Conservation (phyloP, 2,888 invertebrate species). For the Agrotis clavis region DNA sequence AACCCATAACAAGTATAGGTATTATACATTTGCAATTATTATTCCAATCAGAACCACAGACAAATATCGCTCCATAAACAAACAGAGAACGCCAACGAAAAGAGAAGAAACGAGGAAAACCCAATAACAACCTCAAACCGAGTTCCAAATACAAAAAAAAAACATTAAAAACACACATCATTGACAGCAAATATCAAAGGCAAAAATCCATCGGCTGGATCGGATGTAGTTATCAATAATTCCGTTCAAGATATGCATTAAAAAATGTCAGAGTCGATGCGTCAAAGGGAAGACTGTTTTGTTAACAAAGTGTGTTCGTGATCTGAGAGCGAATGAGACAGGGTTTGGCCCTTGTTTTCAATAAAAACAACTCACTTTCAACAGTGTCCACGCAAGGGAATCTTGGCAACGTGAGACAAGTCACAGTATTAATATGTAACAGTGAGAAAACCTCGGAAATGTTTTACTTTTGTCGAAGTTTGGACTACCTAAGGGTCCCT, state of each 20-base stretch:
- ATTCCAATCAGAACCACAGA: conserved; percentile 16
- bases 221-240: conserved; percentile 85
- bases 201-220: conserved; percentile 75
- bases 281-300: conserved; percentile 89
- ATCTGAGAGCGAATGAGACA: conserved; percentile 83
- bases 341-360: conserved; percentile 86
- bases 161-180: conserved; percentile 59
- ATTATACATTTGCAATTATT: conserved; percentile 2
- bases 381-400: conserved; percentile 78
- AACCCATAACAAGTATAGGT: background rate
- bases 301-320: conserved; percentile 90
- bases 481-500: conserved; percentile 54
- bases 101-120: conserved; percentile 41
- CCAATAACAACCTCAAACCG: conserved; percentile 30
- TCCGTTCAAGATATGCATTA: conserved; percentile 89
- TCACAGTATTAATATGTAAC: conserved; percentile 58
- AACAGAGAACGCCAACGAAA: conserved; percentile 32
- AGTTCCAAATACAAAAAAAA: conserved; percentile 49
- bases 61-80: conserved; percentile 23
- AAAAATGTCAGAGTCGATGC: conserved; percentile 81
- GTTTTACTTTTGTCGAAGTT: conserved; percentile 51
- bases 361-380: conserved; percentile 86
- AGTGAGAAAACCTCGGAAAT: conserved; percentile 50
- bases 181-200: conserved; percentile 73
- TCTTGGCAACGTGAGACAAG: conserved; percentile 63